Evolutionary conservation across 1,140 invertebrate genomes (phyloP).

Genomic region (Monomorium pharaonis): DNA sequence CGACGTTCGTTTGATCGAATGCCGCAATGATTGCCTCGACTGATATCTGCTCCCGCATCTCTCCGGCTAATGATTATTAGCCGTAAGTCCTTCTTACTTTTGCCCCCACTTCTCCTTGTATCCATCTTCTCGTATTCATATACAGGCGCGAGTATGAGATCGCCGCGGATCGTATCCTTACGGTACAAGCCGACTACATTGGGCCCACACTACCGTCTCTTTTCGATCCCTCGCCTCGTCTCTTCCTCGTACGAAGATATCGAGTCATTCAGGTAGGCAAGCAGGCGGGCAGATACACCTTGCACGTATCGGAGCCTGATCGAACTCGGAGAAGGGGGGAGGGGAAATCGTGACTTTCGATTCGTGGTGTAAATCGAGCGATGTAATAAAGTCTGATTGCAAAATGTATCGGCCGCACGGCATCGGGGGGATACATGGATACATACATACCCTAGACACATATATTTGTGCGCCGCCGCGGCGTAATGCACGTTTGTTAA

Average conservation of each 20-base stretch:
- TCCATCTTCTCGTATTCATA: conserved; percentile 29
- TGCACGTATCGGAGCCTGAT: conserved; percentile 53
- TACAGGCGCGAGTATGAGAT: conserved; percentile 44
- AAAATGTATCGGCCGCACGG: conserved; percentile 47
- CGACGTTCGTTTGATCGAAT: conserved; percentile 77
- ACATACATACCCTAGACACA: background rate
- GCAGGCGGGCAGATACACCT: conserved; percentile 56
- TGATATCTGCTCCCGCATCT: conserved; percentile 81
- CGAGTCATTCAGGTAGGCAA: conserved; percentile 68
- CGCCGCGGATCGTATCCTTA: conserved; percentile 64
- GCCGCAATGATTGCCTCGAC: conserved; percentile 79
- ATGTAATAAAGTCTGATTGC: conserved; percentile 69
- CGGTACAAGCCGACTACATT: conserved; percentile 59
- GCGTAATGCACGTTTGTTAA: conserved; percentile 54
- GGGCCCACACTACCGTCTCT: background rate
- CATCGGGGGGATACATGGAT: background rate
- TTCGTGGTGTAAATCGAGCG: conserved; percentile 70
- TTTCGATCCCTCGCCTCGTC: background rate
- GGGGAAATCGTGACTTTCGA: conserved; percentile 70
- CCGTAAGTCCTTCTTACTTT: conserved; percentile 75
- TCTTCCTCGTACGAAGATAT: conserved; percentile 32
- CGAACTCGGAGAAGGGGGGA: too few relatives aligned
- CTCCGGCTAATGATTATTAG: conserved; percentile 81
- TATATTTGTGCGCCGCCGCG: background rate
- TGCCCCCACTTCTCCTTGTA: conserved; percentile 64